phyloP scores from a whole-genome alignment of 2,113 vertebrate species.

The Elgaria multicarinata region DNA sequence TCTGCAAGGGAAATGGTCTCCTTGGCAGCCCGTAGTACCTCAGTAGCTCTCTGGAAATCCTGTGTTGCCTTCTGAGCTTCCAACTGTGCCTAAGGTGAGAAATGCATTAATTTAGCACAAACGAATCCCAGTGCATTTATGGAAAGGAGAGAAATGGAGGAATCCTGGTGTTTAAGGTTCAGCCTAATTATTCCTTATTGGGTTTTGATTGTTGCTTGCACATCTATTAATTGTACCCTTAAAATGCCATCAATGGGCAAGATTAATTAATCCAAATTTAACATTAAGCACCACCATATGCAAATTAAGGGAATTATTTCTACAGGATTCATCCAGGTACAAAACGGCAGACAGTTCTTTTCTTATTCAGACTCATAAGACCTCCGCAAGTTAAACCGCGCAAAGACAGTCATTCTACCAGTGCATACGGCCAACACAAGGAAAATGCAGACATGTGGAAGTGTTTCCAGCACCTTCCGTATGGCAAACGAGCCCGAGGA shows the following conservation, averaged over 20 bases:
- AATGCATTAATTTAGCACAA: accelerated
- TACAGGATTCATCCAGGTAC: background rate
- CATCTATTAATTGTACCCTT: background rate
- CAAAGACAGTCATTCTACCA: background rate
- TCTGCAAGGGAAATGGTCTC: constrained; percentile 96
- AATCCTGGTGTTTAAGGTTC: accelerated
- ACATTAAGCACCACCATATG: background rate
- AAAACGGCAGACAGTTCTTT: background rate
- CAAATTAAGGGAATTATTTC: background rate
- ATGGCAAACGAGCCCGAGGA: background rate
- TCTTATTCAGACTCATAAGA: background rate
- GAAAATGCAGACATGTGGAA: background rate
- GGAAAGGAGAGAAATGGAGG: background rate
- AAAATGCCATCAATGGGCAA: background rate
- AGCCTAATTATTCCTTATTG: accelerated
- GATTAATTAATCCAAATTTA: background rate
- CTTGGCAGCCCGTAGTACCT: constrained; percentile 93
- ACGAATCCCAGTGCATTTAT: background rate
- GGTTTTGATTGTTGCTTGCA: background rate
- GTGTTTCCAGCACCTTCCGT: background rate
- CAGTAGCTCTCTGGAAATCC: constrained; percentile 95
- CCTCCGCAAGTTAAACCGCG: background rate
- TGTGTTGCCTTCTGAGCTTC: constrained; percentile 95
- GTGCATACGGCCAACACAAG: background rate
- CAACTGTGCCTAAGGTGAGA: constrained; percentile 84